Base-by-base conservation (phyloP, 1,140 invertebrate species). In the Procambarus virginalis region DNA sequence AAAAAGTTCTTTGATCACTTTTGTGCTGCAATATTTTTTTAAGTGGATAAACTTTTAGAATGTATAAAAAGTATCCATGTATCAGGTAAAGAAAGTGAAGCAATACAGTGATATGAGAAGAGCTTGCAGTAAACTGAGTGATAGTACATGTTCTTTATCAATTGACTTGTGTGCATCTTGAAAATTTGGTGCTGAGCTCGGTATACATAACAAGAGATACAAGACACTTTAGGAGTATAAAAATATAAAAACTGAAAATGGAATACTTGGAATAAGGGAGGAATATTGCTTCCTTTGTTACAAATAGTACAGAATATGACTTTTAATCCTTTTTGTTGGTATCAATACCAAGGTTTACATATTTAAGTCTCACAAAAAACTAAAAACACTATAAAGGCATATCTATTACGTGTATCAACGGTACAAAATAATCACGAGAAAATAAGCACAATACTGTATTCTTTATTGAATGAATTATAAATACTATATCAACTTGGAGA, bases 181-280 rank as follows among this genome's bases (percentile, higher is more conserved):
- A 73, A 34, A 34, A 34, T 34, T 2, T 73, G 68, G n/a, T 20
- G 34, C 68, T 73, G n/a, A 73, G 34, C n/a, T 73, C 68, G 6
- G n/a, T 34, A 73, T 6, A 73, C 2, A 1, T 73, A 20, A 73
- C 68, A 22, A 73, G n/a, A 73, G 2, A 73, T 73, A 73, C n/a
- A 73, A 73, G 68, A 10, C 3, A 34, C 68, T 73, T 73, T 34
- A 34, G 34, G n/a, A 34, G 34, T 14, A 73, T 34, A 9, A 73
- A 73, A 20, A 34, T 5, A 70, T 22, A 70, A 8, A 73, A 73
- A 73, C 6, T 73, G 22, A 73, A 34, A 34, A 73, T 22, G 20
- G n/a, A 73, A 70, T 64, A 73, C 82, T 84, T 78, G 84, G 84
- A 85, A 77, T 45, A 85, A 76, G 84, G 84, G 84, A 85, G 84